phyloP scores from a whole-genome alignment of 2,113 vertebrate genomes.

The Nesoenas mayeri region DNA sequence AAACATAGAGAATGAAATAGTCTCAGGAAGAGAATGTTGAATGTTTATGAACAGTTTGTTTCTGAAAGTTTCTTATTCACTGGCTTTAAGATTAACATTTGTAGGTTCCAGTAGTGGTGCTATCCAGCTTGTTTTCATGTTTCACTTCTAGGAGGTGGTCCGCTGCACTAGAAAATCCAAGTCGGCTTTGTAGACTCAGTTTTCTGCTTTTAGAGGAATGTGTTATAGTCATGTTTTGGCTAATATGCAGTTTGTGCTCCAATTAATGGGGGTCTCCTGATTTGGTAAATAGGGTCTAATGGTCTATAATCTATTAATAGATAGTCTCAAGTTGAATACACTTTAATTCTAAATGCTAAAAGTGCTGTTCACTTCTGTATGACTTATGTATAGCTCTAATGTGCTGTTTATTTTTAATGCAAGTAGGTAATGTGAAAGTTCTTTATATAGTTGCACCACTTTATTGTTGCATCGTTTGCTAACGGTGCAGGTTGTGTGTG shows the following conservation, averaged over 20 bases:
- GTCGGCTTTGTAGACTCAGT: not conserved
- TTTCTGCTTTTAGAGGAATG: not conserved
- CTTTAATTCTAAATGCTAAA: not conserved
- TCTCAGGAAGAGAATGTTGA: not conserved
- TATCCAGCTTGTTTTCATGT: not conserved
- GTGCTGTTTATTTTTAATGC: not conserved
- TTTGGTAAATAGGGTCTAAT: not conserved
- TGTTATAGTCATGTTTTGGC: not conserved
- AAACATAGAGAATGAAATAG: not conserved
- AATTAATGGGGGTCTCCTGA: not conserved
- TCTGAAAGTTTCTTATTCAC: not conserved
- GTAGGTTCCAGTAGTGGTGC: not conserved
- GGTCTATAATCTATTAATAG: not conserved
- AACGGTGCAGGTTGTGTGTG: not conserved
- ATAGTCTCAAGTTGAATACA: not conserved
- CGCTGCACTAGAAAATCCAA: not conserved
- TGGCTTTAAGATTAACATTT: not conserved
- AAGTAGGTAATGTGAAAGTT: not conserved
- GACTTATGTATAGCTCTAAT: not conserved
- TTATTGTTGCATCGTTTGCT: not conserved
- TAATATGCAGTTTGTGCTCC: not conserved
- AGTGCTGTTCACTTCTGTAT: not conserved
- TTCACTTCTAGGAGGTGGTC: not conserved
- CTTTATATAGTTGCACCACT: not conserved
- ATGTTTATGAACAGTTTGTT: not conserved